These are phyloP conservation scores for Atethmia centrago DNA, from an alignment of 2,888 invertebrate species.

Conservation along the genomic window DNA sequence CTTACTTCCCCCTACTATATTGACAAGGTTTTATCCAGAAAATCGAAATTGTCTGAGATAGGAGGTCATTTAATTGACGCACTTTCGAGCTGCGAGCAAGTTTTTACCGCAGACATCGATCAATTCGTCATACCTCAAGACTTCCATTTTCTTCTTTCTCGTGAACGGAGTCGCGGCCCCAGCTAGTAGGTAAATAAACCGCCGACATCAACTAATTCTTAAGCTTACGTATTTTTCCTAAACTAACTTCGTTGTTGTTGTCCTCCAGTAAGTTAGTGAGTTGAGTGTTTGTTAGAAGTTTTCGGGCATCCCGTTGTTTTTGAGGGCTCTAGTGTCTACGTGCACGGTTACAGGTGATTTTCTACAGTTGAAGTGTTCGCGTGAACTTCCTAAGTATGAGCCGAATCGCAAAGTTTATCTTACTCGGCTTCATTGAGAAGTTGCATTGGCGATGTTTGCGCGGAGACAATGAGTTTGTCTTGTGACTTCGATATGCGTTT, in stretches of 20 bases:
- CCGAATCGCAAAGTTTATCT: slow-evolving; percentile 81
- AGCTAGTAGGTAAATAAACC: slow-evolving; percentile 35
- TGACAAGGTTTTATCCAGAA: too few species aligned
- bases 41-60: too few species aligned
- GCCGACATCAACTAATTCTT: slow-evolving; percentile 56
- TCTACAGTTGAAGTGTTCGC: slow-evolving; percentile 75
- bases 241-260: slow-evolving; percentile 69
- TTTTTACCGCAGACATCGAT: background rate
- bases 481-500: slow-evolving; percentile 80
- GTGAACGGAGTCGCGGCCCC: background rate
- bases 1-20: background rate
- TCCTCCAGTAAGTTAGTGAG: slow-evolving; percentile 67
- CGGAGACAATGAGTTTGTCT: slow-evolving; percentile 83
- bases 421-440: slow-evolving; percentile 78
- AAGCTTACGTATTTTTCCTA: slow-evolving; percentile 64
- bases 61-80: too few species aligned
- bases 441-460: slow-evolving; percentile 78
- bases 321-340: slow-evolving; percentile 74
- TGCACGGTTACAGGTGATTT: slow-evolving; percentile 80
- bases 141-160: background rate
- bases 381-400: slow-evolving; percentile 80
- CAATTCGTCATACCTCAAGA: too few species aligned
- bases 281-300: slow-evolving; percentile 78
- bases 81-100: too few species aligned
- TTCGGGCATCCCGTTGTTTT: slow-evolving; percentile 77